Evolutionary conservation across 2,113 vertebrate species (phyloP).

Genomic region (Zosterops hypoxanthus): DNA sequence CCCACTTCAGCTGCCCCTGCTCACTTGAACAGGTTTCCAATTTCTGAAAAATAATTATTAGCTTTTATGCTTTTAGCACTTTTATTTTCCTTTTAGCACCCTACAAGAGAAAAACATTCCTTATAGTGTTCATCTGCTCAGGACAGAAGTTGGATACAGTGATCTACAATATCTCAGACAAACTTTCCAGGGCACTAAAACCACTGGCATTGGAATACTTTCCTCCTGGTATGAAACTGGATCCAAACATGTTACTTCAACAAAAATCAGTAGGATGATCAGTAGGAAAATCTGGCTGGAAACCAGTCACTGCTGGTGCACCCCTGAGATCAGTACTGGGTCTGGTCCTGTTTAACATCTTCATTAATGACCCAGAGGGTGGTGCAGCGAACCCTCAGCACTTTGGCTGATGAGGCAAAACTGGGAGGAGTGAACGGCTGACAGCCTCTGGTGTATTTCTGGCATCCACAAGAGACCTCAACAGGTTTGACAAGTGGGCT

Average conservation of each 20-base stretch:
- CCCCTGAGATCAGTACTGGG: neutral
- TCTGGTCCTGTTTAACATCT: neutral
- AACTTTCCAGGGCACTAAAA: neutral
- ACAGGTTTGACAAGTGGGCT: neutral
- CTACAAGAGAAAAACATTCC: neutral
- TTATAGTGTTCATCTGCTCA: neutral
- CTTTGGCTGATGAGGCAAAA: neutral
- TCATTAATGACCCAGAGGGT: neutral
- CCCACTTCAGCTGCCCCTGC: neutral
- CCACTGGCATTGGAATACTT: neutral
- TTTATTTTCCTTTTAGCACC: neutral
- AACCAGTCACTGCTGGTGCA: neutral
- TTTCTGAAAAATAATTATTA: neutral
- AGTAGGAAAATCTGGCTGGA: neutral
- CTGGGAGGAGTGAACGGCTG: neutral
- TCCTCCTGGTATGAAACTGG: neutral
- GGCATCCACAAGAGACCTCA: neutral
- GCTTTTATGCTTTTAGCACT: neutral
- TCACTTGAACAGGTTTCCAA: neutral
- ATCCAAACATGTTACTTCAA: neutral
- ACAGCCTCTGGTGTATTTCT: neutral
- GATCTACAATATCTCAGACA: neutral
- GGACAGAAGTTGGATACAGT: neutral
- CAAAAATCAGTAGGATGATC: neutral
- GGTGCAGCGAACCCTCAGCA: accelerated